Conservation (phyloP, 2,113 vertebrate species). For the Channa argus region DNA sequence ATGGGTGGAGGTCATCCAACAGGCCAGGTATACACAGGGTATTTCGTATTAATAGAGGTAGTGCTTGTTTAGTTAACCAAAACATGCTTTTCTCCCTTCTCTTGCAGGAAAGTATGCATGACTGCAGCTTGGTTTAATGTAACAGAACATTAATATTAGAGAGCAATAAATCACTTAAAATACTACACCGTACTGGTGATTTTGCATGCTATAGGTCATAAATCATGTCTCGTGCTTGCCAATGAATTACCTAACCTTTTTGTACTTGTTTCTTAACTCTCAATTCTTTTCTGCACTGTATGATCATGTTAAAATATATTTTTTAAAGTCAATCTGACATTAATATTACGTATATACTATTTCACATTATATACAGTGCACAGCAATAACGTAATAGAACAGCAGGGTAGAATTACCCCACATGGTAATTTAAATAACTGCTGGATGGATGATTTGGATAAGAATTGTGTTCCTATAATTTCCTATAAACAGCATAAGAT, state of each 20-base stretch:
- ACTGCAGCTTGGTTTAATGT: conserved; percentile 6
- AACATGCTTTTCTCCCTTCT: neutral
- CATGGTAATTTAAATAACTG: too few relatives aligned
- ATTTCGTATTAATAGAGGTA: neutral
- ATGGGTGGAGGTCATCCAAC: conserved; percentile 98
- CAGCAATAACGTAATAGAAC: too few relatives aligned
- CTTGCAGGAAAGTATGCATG: neutral
- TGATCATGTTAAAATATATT: too few relatives aligned
- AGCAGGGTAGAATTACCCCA: too few relatives aligned
- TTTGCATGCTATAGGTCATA: neutral
- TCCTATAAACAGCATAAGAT: too few relatives aligned
- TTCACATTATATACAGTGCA: too few relatives aligned
- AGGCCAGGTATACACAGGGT: conserved; percentile 89
- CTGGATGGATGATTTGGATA: too few relatives aligned
- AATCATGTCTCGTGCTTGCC: conserved; percentile 5
- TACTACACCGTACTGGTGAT: neutral
- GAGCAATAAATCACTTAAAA: neutral
- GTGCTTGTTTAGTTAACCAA: neutral
- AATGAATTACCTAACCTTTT: neutral
- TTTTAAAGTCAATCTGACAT: too few relatives aligned
- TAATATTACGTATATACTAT: too few relatives aligned
- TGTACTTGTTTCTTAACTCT: neutral
- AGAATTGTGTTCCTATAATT: too few relatives aligned
- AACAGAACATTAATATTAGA: conserved; percentile 20
- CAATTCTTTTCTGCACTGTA: neutral